These are phyloP conservation scores for Heteractis magnifica DNA, from an alignment of 92 coral and sea anemone genomes.

Conservation along the genomic window DNA sequence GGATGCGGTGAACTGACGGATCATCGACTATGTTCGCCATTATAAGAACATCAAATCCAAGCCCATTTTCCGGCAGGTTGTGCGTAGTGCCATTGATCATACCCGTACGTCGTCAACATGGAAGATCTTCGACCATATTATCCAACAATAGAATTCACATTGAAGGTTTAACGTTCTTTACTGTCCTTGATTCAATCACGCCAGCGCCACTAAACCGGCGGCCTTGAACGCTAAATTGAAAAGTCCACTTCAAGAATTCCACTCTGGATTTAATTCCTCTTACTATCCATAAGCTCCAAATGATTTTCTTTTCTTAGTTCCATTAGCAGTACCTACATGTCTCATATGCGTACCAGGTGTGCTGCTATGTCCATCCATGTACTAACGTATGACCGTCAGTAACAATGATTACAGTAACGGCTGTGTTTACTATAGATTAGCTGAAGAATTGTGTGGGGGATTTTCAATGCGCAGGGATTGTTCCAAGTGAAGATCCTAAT, in stretches of 20 bases:
- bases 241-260: neutral
- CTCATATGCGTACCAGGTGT: slow-evolving; percentile 8
- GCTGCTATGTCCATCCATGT: neutral
- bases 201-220: slow-evolving; percentile 5
- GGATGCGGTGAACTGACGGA: neutral
- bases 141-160: neutral
- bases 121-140: neutral
- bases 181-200: neutral
- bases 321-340: neutral
- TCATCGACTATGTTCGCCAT: slow-evolving; percentile 17
- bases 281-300: neutral
- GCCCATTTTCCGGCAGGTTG: slow-evolving; percentile 1
- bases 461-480: neutral
- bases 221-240: neutral
- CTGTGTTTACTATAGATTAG: neutral
- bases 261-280: neutral
- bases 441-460: neutral
- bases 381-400: neutral
- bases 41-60: slow-evolving; percentile 3
- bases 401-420: neutral
- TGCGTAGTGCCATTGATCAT: neutral
- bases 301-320: neutral
- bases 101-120: neutral
- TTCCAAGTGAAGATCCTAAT: neutral
- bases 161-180: neutral